Percentiles rank a stretch among this genome's conserved stretches.
Evolutionary conservation across 2,797 vertebrate genomes (phyloP).

Genomic region (Bryconaethiops microstoma): DNA sequence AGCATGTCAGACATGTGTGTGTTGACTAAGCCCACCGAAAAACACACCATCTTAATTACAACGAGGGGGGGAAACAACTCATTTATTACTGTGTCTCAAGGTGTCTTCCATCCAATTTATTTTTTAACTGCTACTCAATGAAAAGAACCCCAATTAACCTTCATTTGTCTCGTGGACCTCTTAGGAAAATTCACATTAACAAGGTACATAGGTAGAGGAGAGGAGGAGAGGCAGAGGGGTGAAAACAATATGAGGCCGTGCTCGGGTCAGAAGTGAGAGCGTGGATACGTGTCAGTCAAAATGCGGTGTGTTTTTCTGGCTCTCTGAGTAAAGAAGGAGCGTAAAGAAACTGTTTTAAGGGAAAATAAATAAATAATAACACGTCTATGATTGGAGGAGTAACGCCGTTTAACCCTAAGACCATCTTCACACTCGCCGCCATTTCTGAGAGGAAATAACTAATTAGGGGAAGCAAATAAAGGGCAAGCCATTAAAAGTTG

Average conservation of each 20-base stretch:
- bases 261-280: background rate
- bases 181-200: conserved; percentile 56
- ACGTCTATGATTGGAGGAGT: conserved; percentile 2
- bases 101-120: conserved; percentile 59
- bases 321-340: conserved; percentile 10
- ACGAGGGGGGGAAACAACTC: conserved; percentile 51
- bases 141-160: conserved; percentile 61
- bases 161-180: conserved; percentile 48
- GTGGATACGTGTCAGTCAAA: conserved; percentile 1
- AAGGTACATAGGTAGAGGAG: conserved; percentile 39
- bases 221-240: background rate
- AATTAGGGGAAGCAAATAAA: conserved; percentile 40
- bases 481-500: conserved; percentile 23
- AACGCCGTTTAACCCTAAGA: conserved; percentile 17
- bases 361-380: background rate
- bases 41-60: conserved; percentile 51
- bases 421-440: conserved; percentile 17
- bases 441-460: conserved; percentile 34
- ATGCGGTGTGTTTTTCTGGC: background rate
- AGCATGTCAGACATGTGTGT: conserved; percentile 35
- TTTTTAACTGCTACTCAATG: conserved; percentile 56
- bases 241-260: conserved; percentile 11
- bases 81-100: conserved; percentile 56
- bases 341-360: background rate
- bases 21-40: conserved; percentile 28